A percentile compares a stretch with the other conserved stretches of the same genome.
phyloP scores from a whole-genome alignment of 30 jellyfish, hydroid and myxozoan species.

The Aurelia sp. region DNA sequence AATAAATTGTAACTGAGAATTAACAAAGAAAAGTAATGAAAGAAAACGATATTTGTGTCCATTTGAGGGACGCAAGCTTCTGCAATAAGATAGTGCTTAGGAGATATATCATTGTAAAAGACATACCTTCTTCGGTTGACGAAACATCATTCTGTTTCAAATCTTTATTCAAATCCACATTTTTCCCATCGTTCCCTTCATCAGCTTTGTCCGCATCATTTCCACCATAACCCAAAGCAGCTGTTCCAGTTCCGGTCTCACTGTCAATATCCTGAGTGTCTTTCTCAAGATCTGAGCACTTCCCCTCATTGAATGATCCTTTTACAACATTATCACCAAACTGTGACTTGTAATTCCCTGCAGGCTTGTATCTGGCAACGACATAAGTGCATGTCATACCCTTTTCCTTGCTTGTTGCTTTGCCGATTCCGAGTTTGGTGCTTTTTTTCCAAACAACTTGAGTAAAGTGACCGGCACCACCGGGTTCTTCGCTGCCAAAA shows the following conservation, averaged over 20 bases:
- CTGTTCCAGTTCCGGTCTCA: conserved; percentile 69
- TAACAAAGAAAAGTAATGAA: too few relatives aligned
- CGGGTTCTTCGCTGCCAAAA: conserved; percentile 62
- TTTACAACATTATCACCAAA: conserved; percentile 57
- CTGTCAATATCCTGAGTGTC: conserved; percentile 61
- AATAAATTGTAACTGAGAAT: too few relatives aligned
- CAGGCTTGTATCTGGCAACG: conserved; percentile 80
- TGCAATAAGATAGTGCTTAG: too few relatives aligned
- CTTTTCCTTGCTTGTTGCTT: conserved; percentile 61
- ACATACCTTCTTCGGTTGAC: background rate
- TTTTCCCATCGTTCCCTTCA: background rate
- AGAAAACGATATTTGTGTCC: too few relatives aligned
- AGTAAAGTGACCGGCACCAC: conserved; percentile 78
- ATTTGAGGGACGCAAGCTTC: too few relatives aligned
- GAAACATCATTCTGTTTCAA: background rate
- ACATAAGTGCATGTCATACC: conserved; percentile 71
- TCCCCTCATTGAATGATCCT: conserved; percentile 63
- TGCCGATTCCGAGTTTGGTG: conserved; percentile 68
- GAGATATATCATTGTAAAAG: background rate
- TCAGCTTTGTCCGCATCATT: too few relatives aligned
- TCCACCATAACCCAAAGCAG: conserved; percentile 5
- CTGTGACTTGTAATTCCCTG: conserved; percentile 66
- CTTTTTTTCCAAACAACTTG: conserved; percentile 84
- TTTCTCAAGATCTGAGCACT: conserved; percentile 61
- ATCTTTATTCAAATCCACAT: background rate